Evolutionary conservation across 2,888 invertebrate species (phyloP).

Genomic region (Eupithecia tripunctaria): DNA sequence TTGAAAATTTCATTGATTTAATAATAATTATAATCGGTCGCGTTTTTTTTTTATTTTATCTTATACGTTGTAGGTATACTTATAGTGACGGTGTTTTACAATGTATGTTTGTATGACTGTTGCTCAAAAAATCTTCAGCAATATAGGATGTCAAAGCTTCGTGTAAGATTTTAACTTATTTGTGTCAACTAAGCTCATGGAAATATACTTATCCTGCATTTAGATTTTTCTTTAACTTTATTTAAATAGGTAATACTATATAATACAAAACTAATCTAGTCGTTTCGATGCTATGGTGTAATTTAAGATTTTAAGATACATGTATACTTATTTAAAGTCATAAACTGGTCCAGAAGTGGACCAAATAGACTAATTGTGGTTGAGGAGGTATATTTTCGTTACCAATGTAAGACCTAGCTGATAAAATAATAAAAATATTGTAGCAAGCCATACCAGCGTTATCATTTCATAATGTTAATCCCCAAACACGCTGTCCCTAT

Average conservation of each 20-base stretch:
- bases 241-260: not conserved
- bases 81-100: not conserved
- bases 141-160: slow-evolving; percentile 38
- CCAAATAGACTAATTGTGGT: too few relatives aligned
- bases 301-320: not conserved
- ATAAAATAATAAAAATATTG: slow-evolving; percentile 6
- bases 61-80: too few relatives aligned
- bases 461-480: not conserved
- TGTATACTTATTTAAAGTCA: not conserved
- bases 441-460: not conserved
- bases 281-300: not conserved
- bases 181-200: not conserved
- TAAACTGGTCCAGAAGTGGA: too few relatives aligned
- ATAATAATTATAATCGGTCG: too few relatives aligned
- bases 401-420: not conserved
- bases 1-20: too few relatives aligned
- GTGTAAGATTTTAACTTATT: slow-evolving; percentile 14
- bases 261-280: not conserved
- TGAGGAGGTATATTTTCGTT: too few relatives aligned
- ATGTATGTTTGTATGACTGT: slow-evolving; percentile 28
- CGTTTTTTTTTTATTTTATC: too few relatives aligned
- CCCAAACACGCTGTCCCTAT: not conserved
- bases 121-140: slow-evolving; percentile 49
- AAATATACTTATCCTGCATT: not conserved
- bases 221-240: not conserved